Conservation (phyloP, 2,797 vertebrate species). For the Lateolabrax maculatus region DNA sequence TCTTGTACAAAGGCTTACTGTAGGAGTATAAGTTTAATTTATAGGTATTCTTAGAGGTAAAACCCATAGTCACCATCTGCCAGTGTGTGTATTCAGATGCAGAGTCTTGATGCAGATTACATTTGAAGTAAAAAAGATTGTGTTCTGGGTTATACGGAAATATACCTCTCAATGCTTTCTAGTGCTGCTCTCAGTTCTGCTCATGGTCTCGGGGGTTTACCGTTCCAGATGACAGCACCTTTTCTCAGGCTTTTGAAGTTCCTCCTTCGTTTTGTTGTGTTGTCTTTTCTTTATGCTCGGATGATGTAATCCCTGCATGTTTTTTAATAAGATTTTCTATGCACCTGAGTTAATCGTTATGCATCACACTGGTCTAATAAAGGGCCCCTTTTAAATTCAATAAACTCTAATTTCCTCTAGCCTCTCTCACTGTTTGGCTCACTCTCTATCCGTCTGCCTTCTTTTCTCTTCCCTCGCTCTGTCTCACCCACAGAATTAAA, state of each 20-base stretch:
- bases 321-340: conserved; percentile 40
- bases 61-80: background rate
- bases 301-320: conserved; percentile 48
- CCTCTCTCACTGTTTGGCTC: conserved; percentile 19
- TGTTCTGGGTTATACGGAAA: background rate
- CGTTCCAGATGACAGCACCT: conserved; percentile 11
- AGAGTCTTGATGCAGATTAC: background rate
- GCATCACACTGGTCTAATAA: conserved; percentile 48
- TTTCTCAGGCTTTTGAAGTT: conserved; percentile 14
- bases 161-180: background rate
- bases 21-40: too few species aligned
- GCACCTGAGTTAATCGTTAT: conserved; percentile 48
- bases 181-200: background rate
- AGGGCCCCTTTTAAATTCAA: conserved; percentile 55
- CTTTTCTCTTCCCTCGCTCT: conserved; percentile 4
- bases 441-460: background rate
- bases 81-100: background rate
- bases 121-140: background rate
- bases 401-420: conserved; percentile 51
- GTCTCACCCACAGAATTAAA: conserved; percentile 46
- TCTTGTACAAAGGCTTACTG: background rate
- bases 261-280: conserved; percentile 26
- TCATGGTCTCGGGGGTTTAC: conserved; percentile 11
- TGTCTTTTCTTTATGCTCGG: background rate
- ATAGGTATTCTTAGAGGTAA: background rate